Conservation (phyloP, 2,797 vertebrate genomes). For the Danio albolineatus region DNA sequence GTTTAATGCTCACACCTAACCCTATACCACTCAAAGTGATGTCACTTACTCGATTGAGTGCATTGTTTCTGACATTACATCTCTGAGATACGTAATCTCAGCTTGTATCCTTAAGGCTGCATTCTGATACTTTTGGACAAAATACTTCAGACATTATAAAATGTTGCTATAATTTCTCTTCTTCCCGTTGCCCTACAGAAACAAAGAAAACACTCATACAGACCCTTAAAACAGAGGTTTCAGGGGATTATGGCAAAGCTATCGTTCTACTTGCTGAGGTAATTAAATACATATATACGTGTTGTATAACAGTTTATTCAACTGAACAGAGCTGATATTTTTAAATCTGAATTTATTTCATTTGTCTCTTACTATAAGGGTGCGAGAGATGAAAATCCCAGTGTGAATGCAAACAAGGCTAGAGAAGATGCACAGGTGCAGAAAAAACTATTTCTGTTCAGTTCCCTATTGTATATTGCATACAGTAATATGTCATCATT, state of each 20-base stretch:
- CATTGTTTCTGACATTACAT: too few species aligned
- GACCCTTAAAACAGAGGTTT: constrained; percentile 75
- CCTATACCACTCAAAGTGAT: too few species aligned
- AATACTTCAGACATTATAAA: too few species aligned
- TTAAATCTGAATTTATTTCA: not conserved
- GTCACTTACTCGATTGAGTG: too few species aligned
- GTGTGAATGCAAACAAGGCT: constrained; percentile 68
- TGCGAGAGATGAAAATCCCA: constrained; percentile 71
- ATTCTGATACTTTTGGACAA: too few species aligned
- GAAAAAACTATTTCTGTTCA: not conserved
- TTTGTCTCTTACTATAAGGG: constrained; percentile 65
- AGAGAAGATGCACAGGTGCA: constrained; percentile 78
- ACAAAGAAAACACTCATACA: constrained; percentile 75
- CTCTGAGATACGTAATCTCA: too few species aligned
- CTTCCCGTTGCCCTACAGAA: constrained; percentile 67
- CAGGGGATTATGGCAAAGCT: constrained; percentile 76
- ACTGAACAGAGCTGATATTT: not conserved
- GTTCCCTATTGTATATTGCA: too few species aligned
- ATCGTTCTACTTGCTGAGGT: constrained; percentile 81
- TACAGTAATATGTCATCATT: too few species aligned
- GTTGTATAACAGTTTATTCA: not conserved
- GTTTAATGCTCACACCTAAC: too few species aligned
- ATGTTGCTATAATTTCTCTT: too few species aligned
- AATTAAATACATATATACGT: constrained; percentile 53
- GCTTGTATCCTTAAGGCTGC: too few species aligned